Evolutionary conservation across 2,797 vertebrate species (phyloP).

Genomic region (Tachyglossus aculeatus): DNA sequence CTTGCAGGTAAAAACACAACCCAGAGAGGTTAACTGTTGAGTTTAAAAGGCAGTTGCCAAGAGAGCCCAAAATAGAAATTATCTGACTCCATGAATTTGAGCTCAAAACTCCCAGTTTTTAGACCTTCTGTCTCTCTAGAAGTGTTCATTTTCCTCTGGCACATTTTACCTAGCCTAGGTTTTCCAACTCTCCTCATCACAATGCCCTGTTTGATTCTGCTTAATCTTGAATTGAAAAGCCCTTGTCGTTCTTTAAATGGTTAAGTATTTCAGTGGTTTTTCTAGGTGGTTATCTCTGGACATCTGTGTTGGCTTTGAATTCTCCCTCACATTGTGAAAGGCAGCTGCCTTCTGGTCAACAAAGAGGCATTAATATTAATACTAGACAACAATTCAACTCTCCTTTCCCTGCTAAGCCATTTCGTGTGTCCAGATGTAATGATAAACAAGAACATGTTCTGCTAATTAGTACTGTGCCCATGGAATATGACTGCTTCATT

Average conservation of each 20-base stretch:
- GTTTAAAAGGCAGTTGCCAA: not conserved
- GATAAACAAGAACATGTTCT: not conserved
- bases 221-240: not conserved
- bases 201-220: not conserved
- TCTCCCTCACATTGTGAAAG: not conserved
- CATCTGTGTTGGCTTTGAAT: not conserved
- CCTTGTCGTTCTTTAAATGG: not conserved
- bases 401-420: not conserved
- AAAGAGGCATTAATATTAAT: conserved; percentile 38
- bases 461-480: conserved; percentile 22
- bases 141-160: too few relatives aligned
- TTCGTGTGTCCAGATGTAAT: conserved; percentile 2
- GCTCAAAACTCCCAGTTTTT: not conserved
- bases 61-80: not conserved
- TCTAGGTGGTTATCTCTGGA: not conserved
- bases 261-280: not conserved
- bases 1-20: not conserved
- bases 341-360: not conserved
- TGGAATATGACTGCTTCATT: not conserved
- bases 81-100: not conserved
- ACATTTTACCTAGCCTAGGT: too few relatives aligned
- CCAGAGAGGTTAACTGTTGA: too few relatives aligned
- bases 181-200: not conserved
- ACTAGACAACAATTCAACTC: not conserved
- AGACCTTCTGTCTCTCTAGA: not conserved